phyloP scores from a whole-genome alignment of 2,113 vertebrate species.

The Siniperca knerii region DNA sequence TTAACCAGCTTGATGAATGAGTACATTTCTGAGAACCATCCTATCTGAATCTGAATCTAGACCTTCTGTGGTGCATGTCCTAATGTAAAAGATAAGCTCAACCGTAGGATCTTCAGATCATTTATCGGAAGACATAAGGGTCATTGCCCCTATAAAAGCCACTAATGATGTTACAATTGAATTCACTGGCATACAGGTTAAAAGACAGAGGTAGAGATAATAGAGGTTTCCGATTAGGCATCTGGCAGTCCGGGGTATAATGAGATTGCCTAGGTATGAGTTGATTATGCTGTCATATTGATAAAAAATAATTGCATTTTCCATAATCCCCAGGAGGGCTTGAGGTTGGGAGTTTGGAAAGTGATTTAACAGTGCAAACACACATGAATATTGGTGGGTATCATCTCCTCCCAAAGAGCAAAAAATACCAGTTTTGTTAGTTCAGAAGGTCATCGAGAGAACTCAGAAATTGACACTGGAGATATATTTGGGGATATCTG shows the following conservation, averaged over 20 bases:
- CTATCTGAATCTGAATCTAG: slow-evolving; percentile 37
- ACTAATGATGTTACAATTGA: slow-evolving; percentile 77
- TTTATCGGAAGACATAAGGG: slow-evolving; percentile 64
- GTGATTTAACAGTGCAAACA: slow-evolving; percentile 27
- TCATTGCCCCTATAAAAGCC: slow-evolving; percentile 59
- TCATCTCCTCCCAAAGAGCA: background rate
- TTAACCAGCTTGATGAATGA: slow-evolving; percentile 32
- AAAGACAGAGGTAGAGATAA: slow-evolving; percentile 73
- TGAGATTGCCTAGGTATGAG: slow-evolving; percentile 73
- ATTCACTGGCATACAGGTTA: slow-evolving; percentile 62
- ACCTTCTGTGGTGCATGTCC: slow-evolving; percentile 36
- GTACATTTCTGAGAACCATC: slow-evolving; percentile 18
- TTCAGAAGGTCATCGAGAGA: slow-evolving; percentile 10
- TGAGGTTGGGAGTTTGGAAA: slow-evolving; percentile 49
- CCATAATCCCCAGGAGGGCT: slow-evolving; percentile 64
- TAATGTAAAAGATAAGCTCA: slow-evolving; percentile 49
- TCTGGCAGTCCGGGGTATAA: slow-evolving; percentile 65
- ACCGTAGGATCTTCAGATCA: slow-evolving; percentile 33
- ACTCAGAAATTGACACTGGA: background rate
- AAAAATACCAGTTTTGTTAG: slow-evolving; percentile 5
- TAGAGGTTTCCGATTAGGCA: slow-evolving; percentile 67
- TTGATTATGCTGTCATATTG: slow-evolving; percentile 75
- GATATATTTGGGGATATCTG: slow-evolving; percentile 5
- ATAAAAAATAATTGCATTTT: slow-evolving; percentile 76
- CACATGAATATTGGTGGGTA: background rate